Evolutionary conservation across 2,113 vertebrate species (phyloP).

Genomic region (Formicarius rufipectus): DNA sequence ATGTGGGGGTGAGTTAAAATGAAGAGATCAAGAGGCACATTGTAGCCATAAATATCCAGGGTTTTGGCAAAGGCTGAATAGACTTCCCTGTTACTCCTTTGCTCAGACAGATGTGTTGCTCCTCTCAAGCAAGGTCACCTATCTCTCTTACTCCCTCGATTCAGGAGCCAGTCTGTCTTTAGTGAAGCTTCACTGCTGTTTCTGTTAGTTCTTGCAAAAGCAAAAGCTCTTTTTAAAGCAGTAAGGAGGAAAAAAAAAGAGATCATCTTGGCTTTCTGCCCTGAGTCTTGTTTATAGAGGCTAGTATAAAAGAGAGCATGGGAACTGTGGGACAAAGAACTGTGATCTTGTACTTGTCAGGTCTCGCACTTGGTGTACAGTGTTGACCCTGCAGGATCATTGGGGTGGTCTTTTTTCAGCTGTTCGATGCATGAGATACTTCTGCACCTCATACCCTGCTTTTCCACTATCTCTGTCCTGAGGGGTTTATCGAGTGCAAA

Average conservation of each 20-base stretch:
- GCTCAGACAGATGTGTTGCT: background rate
- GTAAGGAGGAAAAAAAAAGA: background rate
- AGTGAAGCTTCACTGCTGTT: background rate
- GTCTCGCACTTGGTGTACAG: background rate
- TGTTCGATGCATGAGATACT: background rate
- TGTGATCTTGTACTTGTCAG: background rate
- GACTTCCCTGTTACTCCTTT: background rate
- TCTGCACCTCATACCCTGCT: background rate
- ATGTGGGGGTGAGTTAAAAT: background rate
- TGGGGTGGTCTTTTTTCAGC: background rate
- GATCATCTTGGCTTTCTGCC: background rate
- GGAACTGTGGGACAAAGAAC: background rate
- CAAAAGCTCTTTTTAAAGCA: background rate
- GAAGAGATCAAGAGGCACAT: background rate
- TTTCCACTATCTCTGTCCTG: background rate
- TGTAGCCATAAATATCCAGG: background rate
- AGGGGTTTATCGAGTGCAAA: background rate
- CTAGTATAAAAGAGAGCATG: background rate
- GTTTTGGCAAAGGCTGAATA: background rate
- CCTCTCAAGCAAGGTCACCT: background rate
- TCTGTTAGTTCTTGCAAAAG: background rate
- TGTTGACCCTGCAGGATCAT: background rate
- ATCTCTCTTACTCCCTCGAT: background rate
- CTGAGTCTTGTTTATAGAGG: background rate
- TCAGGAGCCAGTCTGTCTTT: background rate